These are phyloP conservation scores for Cyclura pinguis DNA, from an alignment of 2,797 vertebrate genomes.

Conservation along the genomic window DNA sequence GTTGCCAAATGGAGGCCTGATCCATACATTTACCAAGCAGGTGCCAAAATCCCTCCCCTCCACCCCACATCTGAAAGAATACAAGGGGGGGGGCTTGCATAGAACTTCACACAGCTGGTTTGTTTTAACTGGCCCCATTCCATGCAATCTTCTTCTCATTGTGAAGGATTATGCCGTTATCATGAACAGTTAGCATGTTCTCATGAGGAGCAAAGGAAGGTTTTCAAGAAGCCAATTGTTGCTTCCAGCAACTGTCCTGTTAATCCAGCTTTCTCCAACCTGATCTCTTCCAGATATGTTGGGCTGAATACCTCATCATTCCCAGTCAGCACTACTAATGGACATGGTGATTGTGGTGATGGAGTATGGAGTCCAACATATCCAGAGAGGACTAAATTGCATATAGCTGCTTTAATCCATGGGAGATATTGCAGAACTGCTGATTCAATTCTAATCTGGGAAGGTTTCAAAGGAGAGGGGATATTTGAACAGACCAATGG, in stretches of 20 bases:
- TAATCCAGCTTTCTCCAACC: neutral
- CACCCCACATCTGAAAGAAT: neutral
- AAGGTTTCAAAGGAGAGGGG: too few species aligned
- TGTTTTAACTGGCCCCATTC: too few species aligned
- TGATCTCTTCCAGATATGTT: neutral
- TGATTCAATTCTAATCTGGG: too few species aligned
- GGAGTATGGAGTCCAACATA: neutral
- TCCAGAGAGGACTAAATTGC: neutral
- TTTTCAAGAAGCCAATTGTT: too few species aligned
- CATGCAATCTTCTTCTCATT: neutral
- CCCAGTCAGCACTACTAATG: neutral
- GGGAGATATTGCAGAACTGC: too few species aligned
- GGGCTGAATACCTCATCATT: neutral
- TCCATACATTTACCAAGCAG: neutral
- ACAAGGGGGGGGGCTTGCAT: neutral
- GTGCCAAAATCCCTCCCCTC: neutral
- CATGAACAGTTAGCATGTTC: neutral
- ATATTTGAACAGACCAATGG: too few species aligned
- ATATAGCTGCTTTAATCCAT: neutral
- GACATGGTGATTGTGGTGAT: neutral
- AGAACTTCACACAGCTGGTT: neutral
- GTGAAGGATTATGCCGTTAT: too few species aligned
- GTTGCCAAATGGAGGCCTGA: neutral
- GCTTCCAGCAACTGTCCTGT: neutral
- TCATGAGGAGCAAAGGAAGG: neutral